Base-by-base conservation (phyloP, 2,888 invertebrate species). In the Leptopilina myrica region DNA sequence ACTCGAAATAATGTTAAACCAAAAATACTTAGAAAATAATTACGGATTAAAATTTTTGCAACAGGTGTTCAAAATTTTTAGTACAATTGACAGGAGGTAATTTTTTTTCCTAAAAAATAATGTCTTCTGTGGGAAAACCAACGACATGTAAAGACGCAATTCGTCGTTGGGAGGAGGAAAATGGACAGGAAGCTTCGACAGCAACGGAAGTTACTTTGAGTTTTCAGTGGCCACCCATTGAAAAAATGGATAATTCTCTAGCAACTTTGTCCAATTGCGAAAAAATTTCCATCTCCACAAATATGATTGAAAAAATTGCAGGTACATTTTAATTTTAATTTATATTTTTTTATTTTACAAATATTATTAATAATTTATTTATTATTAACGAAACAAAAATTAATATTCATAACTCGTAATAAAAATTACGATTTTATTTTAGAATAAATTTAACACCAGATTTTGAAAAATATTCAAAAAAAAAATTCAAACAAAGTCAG, bases 181-280 rank as follows among this genome's bases (percentile, higher is more conserved):
- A 87, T 40, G 94, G 93, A 0, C 93, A 94, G 84, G 95, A 95
- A 77, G 94, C 95, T 0, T 92, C 94, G 0, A 95, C 96, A 76
- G 95, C 96, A 0, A 94, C 92, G 0, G 96, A 97, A 84, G 95
- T 98, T 3, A 95, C 94, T 77, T 92, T 99, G 64, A 95, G 95
- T 86, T 98, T 98, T 86, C 96, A 97, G 89, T 96, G 62, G 62
- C 62, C 62, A 9, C 62, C 62, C 15, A 62, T 62, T n/a, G 98
- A 98, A 91, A 98, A 98, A 92, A 97, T 99, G 97, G 98, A 99
- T 89, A 95, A 94, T 81, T 94, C 97, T 0, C 92, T 98, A 8
- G 94, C 95, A 1, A 94, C 93, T 1, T 93, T 98, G 7, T 92
- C 93, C 2, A 95, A 94, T 82, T 98, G 98, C 93, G 95, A 96